Evolutionary conservation across 2,113 vertebrate genomes (phyloP).

Genomic region (Puffinus mauretanicus): DNA sequence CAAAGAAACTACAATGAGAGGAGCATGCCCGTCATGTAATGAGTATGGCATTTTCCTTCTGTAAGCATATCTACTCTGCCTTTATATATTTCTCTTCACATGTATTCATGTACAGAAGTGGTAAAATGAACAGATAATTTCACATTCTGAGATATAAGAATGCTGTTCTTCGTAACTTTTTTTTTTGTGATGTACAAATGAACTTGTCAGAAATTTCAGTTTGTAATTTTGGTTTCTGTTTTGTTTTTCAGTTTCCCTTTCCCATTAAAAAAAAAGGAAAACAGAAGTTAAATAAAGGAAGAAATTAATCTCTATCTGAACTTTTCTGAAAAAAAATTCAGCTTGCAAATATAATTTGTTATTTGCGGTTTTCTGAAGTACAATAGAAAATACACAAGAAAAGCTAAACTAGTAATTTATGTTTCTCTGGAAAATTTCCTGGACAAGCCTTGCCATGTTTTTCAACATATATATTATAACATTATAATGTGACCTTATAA

Average conservation of each 20-base stretch:
- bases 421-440: background rate
- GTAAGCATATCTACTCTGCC: background rate
- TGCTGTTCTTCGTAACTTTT: fast-evolving
- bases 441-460: fast-evolving
- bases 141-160: background rate
- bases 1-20: background rate
- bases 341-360: background rate
- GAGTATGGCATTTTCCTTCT: background rate
- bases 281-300: background rate
- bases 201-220: background rate
- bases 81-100: background rate
- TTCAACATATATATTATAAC: background rate
- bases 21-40: background rate
- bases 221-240: background rate
- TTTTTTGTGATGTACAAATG: background rate
- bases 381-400: fast-evolving
- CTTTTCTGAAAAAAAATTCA: background rate
- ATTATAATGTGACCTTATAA: background rate
- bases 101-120: background rate
- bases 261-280: fast-evolving
- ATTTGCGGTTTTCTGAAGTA: background rate
- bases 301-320: background rate
- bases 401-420: background rate
- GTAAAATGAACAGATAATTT: background rate
- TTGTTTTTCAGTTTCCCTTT: fast-evolving